These are phyloP conservation scores for Syndactyla subalaris DNA, from an alignment of 2,797 vertebrate species.

Conservation along the genomic window DNA sequence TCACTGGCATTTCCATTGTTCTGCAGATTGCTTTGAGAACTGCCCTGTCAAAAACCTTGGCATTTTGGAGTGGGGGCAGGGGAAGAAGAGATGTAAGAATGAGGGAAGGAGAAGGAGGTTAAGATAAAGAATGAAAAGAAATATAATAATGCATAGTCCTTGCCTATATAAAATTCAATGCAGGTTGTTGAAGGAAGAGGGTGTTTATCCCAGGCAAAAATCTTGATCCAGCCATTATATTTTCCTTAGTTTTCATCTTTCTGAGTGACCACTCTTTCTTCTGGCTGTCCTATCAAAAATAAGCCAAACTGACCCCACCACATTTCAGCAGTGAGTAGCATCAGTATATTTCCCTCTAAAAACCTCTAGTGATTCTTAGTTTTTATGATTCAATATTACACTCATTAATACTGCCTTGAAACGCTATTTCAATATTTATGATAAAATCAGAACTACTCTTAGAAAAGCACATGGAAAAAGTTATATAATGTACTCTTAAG, in stretches of 20 bases:
- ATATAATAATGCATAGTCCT: not conserved
- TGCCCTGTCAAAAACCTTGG: not conserved
- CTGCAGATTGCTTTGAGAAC: not conserved
- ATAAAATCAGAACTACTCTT: not conserved
- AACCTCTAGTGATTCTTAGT: not conserved
- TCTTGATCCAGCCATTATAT: not conserved
- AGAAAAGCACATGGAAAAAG: not conserved
- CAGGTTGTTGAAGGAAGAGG: not conserved
- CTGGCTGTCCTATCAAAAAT: not conserved
- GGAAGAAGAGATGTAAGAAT: not conserved
- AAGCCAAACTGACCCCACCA: not conserved
- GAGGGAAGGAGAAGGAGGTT: not conserved
- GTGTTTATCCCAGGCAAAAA: not conserved
- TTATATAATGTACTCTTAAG: not conserved
- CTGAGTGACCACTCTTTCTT: not conserved
- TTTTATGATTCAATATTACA: not conserved
- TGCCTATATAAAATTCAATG: not conserved
- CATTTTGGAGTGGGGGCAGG: not conserved
- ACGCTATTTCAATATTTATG: not conserved
- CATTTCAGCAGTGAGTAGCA: not conserved
- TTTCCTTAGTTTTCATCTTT: not conserved
- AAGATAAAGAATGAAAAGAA: not conserved
- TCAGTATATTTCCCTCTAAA: not conserved
- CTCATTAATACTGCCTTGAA: not conserved
- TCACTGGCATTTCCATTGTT: not conserved